phyloP scores from a whole-genome alignment of 2,113 vertebrate genomes.

The Aptenodytes patagonicus region DNA sequence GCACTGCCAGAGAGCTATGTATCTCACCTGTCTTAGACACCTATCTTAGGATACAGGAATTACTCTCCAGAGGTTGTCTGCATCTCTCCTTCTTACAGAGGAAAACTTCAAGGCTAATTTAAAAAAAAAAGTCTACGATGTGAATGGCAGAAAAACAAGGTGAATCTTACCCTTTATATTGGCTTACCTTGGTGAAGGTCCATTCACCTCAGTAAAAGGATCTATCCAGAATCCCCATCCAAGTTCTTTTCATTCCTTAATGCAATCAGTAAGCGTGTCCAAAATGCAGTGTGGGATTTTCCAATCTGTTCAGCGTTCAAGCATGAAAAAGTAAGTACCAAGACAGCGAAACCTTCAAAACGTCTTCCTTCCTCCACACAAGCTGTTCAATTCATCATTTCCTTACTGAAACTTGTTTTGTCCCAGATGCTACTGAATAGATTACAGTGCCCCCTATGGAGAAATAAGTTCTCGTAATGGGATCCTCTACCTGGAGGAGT shows the following conservation, averaged over 20 bases:
- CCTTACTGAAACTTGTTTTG: neutral
- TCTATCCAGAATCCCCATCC: neutral
- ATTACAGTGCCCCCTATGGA: neutral
- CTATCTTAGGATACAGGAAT: neutral
- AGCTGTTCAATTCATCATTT: neutral
- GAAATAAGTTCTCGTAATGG: neutral
- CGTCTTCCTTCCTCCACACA: neutral
- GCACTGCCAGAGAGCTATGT: neutral
- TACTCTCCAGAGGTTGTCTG: neutral
- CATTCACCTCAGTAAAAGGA: neutral
- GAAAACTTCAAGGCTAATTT: neutral
- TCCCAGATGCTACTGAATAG: neutral
- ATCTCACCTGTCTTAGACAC: neutral
- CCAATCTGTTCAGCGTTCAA: constrained; percentile 5
- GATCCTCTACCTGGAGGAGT: neutral
- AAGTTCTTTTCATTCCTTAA: neutral
- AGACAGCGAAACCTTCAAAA: neutral
- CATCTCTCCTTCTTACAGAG: neutral
- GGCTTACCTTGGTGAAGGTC: neutral
- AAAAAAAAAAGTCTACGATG: neutral
- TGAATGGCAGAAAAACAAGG: neutral
- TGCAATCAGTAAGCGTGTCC: neutral
- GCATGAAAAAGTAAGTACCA: neutral
- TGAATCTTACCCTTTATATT: neutral
- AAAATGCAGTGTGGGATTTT: constrained; percentile 3